phyloP scores from a whole-genome alignment of 2,113 vertebrate genomes.

The Urocitellus parryii region DNA sequence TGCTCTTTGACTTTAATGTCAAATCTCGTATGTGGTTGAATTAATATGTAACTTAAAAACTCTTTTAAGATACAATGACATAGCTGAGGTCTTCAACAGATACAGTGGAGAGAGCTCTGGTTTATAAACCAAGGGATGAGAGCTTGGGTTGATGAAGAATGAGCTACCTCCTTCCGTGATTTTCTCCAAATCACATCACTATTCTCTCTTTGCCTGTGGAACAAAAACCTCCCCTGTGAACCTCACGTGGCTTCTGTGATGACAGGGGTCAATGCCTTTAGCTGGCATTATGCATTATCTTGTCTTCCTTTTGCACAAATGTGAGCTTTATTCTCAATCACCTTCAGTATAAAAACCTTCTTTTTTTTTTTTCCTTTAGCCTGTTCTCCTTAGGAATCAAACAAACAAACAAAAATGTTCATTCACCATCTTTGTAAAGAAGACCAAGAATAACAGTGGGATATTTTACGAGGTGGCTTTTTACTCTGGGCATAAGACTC shows the following conservation, averaged over 20 bases:
- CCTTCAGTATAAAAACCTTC: not conserved
- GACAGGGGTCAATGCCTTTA: not conserved
- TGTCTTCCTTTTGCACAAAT: not conserved
- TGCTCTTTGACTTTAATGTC: not conserved
- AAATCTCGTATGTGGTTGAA: not conserved
- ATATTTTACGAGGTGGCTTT: slow-evolving; percentile 62
- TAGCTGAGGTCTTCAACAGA: not conserved
- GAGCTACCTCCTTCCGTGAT: not conserved
- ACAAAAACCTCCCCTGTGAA: not conserved
- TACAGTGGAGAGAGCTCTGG: not conserved
- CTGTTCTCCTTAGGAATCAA: not conserved
- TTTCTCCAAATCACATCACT: slow-evolving; percentile 20
- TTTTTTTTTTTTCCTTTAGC: not conserved
- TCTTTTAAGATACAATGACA: not conserved
- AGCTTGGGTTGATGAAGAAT: slow-evolving; percentile 11
- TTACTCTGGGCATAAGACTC: slow-evolving; percentile 51
- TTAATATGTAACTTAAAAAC: not conserved
- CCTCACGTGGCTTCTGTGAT: not conserved
- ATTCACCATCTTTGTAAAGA: slow-evolving; percentile 20
- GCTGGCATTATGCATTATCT: not conserved
- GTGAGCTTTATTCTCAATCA: not conserved
- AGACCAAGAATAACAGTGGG: slow-evolving; percentile 51
- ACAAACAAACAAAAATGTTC: not conserved
- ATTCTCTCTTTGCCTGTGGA: not conserved
- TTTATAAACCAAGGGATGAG: not conserved